Evolutionary conservation across 1,140 invertebrate genomes (phyloP), one percentile per base, ranked within the genome.

Genomic region (Neodiprion pinetum): DNA sequence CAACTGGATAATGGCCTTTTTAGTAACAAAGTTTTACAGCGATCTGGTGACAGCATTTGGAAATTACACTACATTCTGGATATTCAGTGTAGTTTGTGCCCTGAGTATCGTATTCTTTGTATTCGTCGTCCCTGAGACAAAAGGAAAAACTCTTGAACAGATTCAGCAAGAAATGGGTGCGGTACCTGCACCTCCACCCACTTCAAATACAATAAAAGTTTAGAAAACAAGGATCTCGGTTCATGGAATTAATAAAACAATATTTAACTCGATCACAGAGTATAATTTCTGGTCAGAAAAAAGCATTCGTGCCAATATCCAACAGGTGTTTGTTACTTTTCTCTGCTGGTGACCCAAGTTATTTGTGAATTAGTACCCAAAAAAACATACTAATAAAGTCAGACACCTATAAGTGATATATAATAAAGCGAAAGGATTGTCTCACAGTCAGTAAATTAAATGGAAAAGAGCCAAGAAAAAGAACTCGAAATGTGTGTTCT

Each of bases 71-170:
- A 92, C 93, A 14, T 98, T 97, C 86, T 97, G 93, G 92, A 84
- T 96, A 21, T 98, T 96, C 83, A 91, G 94, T 8, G 91, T 87
- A 5, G 88, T 96, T 68, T 94, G 95, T 72, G 83, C 91, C 0
- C 2, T 95, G 11, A 94, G 94, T 9, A 90, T 92, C 48, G 71
- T 95, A 4, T 95, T 97, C 77, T 92, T 96, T n/a, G 92, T 92
- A 77, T 89, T 95, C 67, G 83, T 95, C 17, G 92, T 98, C 8
- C 95, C 96, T 0, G 97, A 98, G 87, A 98, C 96, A 0, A 97
- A 97, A 88, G 96, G 96, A 10, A 96, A 96, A 85, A 93, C 92
- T 61, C 87, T 97, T 7, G 94, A 97, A 71, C 93, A 97, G 86
- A 96, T 98, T 80, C 94, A 95, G 84, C 80, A 86, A 5, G 88